Evolutionary conservation across 2,797 vertebrate genomes (phyloP), one percentile per base, ranked within the genome.

Genomic region (Tragopan temminckii): DNA sequence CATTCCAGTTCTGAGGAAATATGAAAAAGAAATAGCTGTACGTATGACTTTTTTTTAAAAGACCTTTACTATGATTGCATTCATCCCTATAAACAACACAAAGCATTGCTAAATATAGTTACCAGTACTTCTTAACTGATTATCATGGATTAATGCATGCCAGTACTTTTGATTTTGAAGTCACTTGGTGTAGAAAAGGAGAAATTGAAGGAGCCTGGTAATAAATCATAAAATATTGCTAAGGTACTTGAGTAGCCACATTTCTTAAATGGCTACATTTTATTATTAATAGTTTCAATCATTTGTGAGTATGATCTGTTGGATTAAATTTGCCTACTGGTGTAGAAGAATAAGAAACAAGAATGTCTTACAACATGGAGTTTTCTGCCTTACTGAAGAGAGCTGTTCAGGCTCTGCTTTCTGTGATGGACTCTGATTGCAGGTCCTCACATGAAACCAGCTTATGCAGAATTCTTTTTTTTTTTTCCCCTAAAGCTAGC

Each of bases 101-200:
- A 27, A 36, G 29, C 25, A 62, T 64, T 76, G 74, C 71, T 87
- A 71, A 90, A 85, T 80, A 74, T 20, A 71, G 35, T 35, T 59
- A 42, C 50, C 80, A 46, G 45, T 85, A 35, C 68, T 63, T 78
- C 77, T 77, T 94, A 55, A 48, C 46, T 81, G 55, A 93, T 66
- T 93, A 66, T 80, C 84, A 57, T 13, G 64, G 29, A 63, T 76
- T 53, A 35, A 48, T 89, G 77, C 85, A 53, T 84, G 80, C 63
- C 84, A 48, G 19, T 78, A 40, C 79, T 89, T 95, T 76, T 82
- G 76, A 86, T 93, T 92, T 95, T 63, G 31, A 82, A 77, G 64
- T 67, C 70, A 71, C 24, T 53, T 74, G 62, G 43, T 53, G 13
- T 50, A 81, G 35, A 84, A 93, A 86, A 84, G 64, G 25, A 78